Evolutionary conservation across 2,888 invertebrate genomes (phyloP).

Genomic region (Amphimallon solstitiale): DNA sequence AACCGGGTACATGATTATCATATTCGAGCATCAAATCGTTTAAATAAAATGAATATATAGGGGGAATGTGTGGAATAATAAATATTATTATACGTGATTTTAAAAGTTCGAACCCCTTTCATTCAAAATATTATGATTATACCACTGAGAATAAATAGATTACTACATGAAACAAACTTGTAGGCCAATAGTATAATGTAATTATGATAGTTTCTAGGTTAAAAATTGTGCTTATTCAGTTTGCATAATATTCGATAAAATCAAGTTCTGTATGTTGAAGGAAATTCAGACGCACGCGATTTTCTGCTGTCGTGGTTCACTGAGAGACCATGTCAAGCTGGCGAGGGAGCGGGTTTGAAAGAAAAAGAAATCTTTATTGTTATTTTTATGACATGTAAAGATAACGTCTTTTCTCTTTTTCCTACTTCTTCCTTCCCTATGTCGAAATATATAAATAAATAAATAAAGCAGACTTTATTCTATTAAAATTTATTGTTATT

Average conservation of each 20-base stretch:
- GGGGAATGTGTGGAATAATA: no score
- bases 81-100: no score
- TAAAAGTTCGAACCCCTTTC: background rate
- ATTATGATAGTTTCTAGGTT: background rate
- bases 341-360: conserved; percentile 5
- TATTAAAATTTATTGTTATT: conserved; percentile 29
- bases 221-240: conserved; percentile 21
- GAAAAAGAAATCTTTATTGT: conserved; percentile 23
- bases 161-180: background rate
- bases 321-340: background rate
- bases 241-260: conserved; percentile 32
- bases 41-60: no score
- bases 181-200: conserved; percentile 18
- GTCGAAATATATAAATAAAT: conserved; percentile 29
- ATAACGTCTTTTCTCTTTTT: conserved; percentile 8
- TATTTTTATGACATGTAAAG: conserved; percentile 25
- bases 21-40: no score
- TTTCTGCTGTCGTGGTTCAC: conserved; percentile 1
- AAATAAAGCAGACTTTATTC: conserved; percentile 20
- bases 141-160: background rate
- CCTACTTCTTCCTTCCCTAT: background rate
- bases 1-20: no score
- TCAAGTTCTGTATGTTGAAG: conserved; percentile 20
- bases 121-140: background rate
- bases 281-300: conserved; percentile 24